phyloP scores from a whole-genome alignment of 1,140 invertebrate genomes.

The Xylocopa sonorina region DNA sequence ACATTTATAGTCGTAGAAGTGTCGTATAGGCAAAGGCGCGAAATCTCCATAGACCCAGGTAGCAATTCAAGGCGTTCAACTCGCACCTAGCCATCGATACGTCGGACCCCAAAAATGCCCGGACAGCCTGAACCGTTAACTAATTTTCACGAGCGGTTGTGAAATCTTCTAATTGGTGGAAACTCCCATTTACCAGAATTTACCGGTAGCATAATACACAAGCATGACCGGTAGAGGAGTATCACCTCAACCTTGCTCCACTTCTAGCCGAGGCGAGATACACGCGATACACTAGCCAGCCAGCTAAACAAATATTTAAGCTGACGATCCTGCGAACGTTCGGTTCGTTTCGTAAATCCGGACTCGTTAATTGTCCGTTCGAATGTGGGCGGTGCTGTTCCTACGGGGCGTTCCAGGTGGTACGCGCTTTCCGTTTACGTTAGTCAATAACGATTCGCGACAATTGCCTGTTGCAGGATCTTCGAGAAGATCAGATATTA shows the following conservation, averaged over 20 bases:
- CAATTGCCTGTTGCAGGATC: constrained; percentile 83
- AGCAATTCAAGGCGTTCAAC: too few relatives aligned
- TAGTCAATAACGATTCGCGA: background rate
- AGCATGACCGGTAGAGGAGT: constrained; percentile 45
- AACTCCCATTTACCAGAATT: constrained; percentile 29
- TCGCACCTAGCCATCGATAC: background rate
- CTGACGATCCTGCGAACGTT: background rate
- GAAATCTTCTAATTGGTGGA: constrained; percentile 43
- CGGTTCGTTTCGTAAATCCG: background rate
- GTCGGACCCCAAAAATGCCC: background rate
- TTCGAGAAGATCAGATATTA: constrained; percentile 91
- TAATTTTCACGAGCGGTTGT: constrained; percentile 3
- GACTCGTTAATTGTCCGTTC: background rate
- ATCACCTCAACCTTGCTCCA: constrained; percentile 67
- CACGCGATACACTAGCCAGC: background rate
- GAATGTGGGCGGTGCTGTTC: too few relatives aligned
- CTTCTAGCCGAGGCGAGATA: constrained; percentile 33
- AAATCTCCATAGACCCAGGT: too few relatives aligned
- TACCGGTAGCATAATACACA: constrained; percentile 24
- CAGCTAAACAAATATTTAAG: constrained; percentile 34
- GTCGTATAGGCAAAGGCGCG: too few relatives aligned
- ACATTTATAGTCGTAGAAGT: too few relatives aligned
- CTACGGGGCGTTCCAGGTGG: too few relatives aligned
- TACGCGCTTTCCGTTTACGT: too few relatives aligned
- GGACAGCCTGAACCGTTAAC: too few relatives aligned